These are phyloP conservation scores for Serranus cabrilla DNA, from an alignment of 2,797 vertebrate species.

Conservation along the genomic window DNA sequence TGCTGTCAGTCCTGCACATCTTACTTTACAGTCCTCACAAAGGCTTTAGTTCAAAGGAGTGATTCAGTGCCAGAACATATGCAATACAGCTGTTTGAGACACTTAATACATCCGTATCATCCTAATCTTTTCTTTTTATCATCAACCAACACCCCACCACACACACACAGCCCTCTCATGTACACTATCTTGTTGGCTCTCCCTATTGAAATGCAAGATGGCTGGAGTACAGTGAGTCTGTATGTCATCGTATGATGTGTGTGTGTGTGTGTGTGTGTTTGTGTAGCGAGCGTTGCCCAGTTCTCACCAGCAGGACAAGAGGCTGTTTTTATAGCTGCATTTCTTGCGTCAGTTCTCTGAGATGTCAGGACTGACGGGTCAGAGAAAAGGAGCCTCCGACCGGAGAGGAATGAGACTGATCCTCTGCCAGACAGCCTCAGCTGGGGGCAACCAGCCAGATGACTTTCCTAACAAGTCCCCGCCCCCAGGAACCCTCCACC, in stretches of 20 bases:
- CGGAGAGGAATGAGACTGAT: constrained; percentile 79
- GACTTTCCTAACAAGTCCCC: constrained; percentile 59
- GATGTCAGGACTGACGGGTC: constrained; percentile 70
- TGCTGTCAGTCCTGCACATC: constrained; percentile 42
- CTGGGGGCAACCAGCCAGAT: constrained; percentile 69
- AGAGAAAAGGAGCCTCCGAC: constrained; percentile 73
- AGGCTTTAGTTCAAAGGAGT: constrained; percentile 61
- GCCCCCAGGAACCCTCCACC: constrained; percentile 37
- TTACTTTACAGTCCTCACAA: constrained; percentile 71
- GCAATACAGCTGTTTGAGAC: constrained; percentile 67
- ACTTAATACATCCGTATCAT: constrained; percentile 64
- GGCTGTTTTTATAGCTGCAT: constrained; percentile 73
- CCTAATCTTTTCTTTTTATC: constrained; percentile 57
- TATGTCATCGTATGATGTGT: constrained; percentile 39
- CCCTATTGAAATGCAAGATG: constrained; percentile 57
- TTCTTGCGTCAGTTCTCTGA: constrained; percentile 71
- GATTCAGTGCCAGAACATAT: constrained; percentile 41
- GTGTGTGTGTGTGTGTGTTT: constrained; percentile 32
- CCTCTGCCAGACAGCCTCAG: constrained; percentile 81
- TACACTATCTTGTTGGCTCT: constrained; percentile 53
- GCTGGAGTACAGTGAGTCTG: constrained; percentile 40
- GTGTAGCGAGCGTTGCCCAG: constrained; percentile 46
- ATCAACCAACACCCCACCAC: constrained; percentile 14
- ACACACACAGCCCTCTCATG: constrained; percentile 22
- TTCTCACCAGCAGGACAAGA: constrained; percentile 84